Percentiles rank a stretch among this genome's conserved stretches.
phyloP scores from a whole-genome alignment of 2,113 vertebrate species.

The Sorex fumeus region DNA sequence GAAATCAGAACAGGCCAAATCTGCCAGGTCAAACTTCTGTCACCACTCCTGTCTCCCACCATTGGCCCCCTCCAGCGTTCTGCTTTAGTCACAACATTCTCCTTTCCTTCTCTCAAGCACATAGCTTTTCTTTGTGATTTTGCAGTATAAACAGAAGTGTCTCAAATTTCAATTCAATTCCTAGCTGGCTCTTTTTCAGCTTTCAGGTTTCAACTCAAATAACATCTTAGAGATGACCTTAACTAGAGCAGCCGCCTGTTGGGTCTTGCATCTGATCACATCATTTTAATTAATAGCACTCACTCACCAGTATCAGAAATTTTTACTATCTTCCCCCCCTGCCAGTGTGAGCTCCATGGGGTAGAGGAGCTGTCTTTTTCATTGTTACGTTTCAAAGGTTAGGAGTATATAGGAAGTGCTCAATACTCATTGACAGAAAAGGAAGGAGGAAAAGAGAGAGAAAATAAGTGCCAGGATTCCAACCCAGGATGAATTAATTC shows the following conservation, averaged over 20 bases:
- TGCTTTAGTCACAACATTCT: not conserved
- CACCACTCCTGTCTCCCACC: not conserved
- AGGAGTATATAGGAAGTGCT: not conserved
- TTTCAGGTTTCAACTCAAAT: conserved; percentile 20
- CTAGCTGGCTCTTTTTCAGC: not conserved
- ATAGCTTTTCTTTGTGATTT: conserved; percentile 11
- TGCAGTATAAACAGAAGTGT: not conserved
- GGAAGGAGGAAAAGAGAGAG: not conserved
- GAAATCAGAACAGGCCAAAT: too few relatives aligned
- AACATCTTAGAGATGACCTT: not conserved
- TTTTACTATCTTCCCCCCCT: not conserved
- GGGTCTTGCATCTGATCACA: not conserved
- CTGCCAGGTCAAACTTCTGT: not conserved
- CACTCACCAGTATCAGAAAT: not conserved
- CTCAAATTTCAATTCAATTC: not conserved
- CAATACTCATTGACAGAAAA: not conserved
- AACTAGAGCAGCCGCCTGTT: not conserved
- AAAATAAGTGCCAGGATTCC: not conserved
- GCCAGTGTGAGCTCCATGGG: not conserved
- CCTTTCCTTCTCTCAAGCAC: not conserved
- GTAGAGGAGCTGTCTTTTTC: not conserved
- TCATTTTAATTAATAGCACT: not conserved
- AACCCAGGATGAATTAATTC: conserved; percentile 20
- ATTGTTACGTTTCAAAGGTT: not conserved
- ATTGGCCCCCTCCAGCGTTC: not conserved